Evolutionary conservation across 1,140 invertebrate species (phyloP).

Genomic region (Drosophila tsacasi): DNA sequence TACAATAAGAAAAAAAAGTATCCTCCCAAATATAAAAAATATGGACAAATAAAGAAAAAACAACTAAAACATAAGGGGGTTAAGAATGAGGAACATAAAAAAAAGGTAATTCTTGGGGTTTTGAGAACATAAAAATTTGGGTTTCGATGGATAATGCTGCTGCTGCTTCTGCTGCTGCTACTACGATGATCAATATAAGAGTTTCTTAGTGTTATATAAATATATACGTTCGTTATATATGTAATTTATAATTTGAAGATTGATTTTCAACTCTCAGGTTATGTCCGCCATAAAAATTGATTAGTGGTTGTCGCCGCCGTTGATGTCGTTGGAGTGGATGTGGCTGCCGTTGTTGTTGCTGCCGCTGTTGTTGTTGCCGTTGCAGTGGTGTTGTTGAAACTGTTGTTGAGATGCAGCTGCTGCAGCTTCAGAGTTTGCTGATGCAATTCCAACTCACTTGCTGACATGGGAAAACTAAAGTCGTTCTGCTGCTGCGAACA

Average conservation of each 20-base stretch:
- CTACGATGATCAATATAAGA: slow-evolving; percentile 41
- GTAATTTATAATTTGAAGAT: slow-evolving; percentile 26
- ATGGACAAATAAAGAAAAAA: slow-evolving; percentile 65
- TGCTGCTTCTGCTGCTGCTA: slow-evolving; percentile 14
- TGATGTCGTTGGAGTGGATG: slow-evolving; percentile 30
- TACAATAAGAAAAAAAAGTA: slow-evolving; percentile 65
- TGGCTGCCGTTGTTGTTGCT: neutral
- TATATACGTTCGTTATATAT: slow-evolving; percentile 37
- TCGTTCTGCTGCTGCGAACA: slow-evolving; percentile 17
- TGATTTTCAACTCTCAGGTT: slow-evolving; percentile 54
- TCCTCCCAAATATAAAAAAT: slow-evolving; percentile 55
- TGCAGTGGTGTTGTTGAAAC: slow-evolving; percentile 27
- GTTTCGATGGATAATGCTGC: slow-evolving; percentile 30
- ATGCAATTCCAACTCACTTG: slow-evolving; percentile 35
- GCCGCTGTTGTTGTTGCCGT: slow-evolving; percentile 31
- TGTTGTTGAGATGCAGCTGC: slow-evolving; percentile 28
- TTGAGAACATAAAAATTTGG: slow-evolving; percentile 61
- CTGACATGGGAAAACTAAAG: slow-evolving; percentile 31
- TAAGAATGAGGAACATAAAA: slow-evolving; percentile 68
- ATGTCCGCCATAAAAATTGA: slow-evolving; percentile 65
- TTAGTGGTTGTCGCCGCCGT: slow-evolving; percentile 27
- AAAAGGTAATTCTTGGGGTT: slow-evolving; percentile 33
- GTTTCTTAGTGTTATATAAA: slow-evolving; percentile 20
- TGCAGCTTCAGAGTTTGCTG: slow-evolving; percentile 44
- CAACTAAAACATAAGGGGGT: slow-evolving; percentile 59